These are phyloP conservation scores for Macaca mulatta DNA, from an alignment of 2,113 vertebrate genomes.

Conservation along the genomic window DNA sequence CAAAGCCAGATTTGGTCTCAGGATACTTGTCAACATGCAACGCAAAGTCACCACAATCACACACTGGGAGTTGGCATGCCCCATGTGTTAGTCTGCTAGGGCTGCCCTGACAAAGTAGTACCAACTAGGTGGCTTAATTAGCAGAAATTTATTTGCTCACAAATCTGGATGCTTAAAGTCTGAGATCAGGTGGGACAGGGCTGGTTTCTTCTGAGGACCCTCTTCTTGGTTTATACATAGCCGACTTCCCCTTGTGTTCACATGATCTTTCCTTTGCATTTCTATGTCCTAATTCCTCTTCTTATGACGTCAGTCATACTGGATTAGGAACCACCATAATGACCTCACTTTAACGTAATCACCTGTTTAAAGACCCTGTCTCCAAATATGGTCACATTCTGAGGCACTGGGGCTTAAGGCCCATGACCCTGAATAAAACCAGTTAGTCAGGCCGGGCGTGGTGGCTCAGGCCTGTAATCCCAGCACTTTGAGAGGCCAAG, in stretches of 20 bases:
- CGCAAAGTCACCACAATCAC: background rate
- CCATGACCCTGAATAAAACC: background rate
- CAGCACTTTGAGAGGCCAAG: too few species aligned
- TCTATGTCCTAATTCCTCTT: background rate
- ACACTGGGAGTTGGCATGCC: background rate
- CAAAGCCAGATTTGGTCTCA: background rate
- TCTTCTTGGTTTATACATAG: background rate
- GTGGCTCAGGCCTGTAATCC: too few species aligned
- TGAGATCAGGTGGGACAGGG: background rate
- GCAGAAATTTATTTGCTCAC: background rate
- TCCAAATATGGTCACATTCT: background rate
- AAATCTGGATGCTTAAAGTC: background rate
- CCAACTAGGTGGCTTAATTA: background rate
- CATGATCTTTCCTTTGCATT: background rate
- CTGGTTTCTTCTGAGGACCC: background rate
- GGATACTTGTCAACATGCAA: background rate
- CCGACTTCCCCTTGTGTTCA: background rate
- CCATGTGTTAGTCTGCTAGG: background rate
- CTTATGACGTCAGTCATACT: background rate
- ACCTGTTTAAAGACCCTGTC: background rate
- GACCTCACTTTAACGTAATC: background rate
- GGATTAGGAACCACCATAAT: background rate
- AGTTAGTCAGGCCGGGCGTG: background rate
- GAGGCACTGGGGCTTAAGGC: background rate
- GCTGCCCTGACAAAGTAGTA: background rate